A percentile compares a stretch with the other conserved stretches of the same genome.
Evolutionary conservation across 2,888 invertebrate genomes (phyloP).

Genomic region (Pomacea canaliculata): DNA sequence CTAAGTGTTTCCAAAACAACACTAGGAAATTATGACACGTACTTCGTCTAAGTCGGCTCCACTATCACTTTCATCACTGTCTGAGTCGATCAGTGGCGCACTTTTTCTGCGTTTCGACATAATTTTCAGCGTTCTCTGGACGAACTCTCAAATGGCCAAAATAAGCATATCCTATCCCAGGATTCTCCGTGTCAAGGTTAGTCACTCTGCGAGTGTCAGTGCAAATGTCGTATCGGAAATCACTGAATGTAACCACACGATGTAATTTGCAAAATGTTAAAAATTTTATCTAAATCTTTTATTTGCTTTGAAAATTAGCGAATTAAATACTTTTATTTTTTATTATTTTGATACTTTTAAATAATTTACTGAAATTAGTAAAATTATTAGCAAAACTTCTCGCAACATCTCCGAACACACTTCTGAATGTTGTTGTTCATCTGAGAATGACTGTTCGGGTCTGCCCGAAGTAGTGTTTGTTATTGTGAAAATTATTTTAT

Average conservation of each 20-base stretch:
- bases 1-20: no score
- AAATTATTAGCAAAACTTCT: neutral
- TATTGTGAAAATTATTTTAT: neutral
- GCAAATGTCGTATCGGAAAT: no score
- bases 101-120: slow-evolving; percentile 68
- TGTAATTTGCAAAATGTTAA: no score
- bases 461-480: neutral
- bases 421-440: neutral
- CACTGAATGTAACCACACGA: no score
- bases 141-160: neutral
- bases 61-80: slow-evolving; percentile 67
- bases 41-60: slow-evolving; percentile 66
- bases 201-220: neutral
- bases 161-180: slow-evolving; percentile 26
- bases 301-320: no score
- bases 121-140: slow-evolving; percentile 18
- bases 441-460: neutral
- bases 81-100: slow-evolving; percentile 65
- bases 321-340: no score
- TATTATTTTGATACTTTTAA: no score
- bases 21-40: slow-evolving; percentile 25
- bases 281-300: no score
- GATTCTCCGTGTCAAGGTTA: slow-evolving; percentile 21
- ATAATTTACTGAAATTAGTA: no score
- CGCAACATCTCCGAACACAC: neutral